Base-by-base conservation (phyloP, 2,797 vertebrate species). In the Antennarius maculatus region DNA sequence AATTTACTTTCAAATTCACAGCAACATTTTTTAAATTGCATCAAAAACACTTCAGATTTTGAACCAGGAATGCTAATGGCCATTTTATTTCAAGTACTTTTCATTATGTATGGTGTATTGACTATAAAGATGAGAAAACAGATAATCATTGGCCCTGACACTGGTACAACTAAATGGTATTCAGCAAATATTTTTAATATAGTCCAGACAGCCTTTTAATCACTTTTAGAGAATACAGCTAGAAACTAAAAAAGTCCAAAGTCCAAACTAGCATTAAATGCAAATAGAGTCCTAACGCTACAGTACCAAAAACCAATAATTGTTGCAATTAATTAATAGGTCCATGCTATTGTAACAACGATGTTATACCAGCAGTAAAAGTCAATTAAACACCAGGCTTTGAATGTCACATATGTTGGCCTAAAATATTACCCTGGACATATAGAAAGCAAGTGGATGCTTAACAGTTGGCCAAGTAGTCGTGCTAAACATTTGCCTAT, bases 401-500 rank as follows among this genome's bases (percentile, higher is more conserved):
- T 43, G 13, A 61, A 34, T 51, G 3, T 56, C 34, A 28, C 15
- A 57, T 51, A 13, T 10, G 14, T 49, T 43, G 43, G 3, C 13
- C 9, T 28, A 34, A 34, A 34, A 34, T 34, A 34, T 34, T 5
- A 34, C 31, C 31, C 31, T 34, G 45, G 15, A 47, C 45, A n/a
- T 10, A 41, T 15, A 3, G 2, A 5, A 18, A 42, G 9, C 7
- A 17, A 52, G 4, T 2, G 8, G 14, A 34, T 39, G 58, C n/a
- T 50, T 2, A 1, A 63, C 41, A 42, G 7, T 9, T 7, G 27
- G 23, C 17, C 60, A 37, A 17, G 6, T 9, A 52, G 29, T 29
- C 57, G 61, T 73, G 57, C 46, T 29, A 51, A 55, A 54, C 48
- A 34, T 54, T 14, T 57, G 29, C 12, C 18, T 12, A 14, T 28